A percentile compares a stretch with the other conserved stretches of the same genome.
phyloP scores from a whole-genome alignment of 1,140 invertebrate genomes.

The Phthorimaea operculella region DNA sequence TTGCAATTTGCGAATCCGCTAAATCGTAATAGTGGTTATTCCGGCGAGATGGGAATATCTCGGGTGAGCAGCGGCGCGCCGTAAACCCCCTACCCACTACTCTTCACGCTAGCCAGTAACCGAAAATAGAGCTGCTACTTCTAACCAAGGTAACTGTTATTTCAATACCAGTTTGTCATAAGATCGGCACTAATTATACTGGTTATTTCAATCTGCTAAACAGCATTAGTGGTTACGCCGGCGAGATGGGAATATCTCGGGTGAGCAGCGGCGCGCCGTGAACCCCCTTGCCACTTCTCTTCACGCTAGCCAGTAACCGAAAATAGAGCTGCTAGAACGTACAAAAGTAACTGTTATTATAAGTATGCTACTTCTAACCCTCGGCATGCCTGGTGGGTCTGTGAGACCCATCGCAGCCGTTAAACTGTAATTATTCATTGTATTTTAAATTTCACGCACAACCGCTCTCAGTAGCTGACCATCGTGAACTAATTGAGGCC shows the following conservation, averaged over 20 bases:
- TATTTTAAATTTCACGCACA: too few species aligned
- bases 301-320: background rate
- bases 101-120: background rate
- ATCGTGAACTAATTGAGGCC: too few species aligned
- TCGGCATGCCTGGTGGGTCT: too few species aligned
- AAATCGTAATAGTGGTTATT: slow-evolving; percentile 33
- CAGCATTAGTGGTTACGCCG: background rate
- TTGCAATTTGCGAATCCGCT: slow-evolving; percentile 29
- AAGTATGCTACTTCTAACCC: too few species aligned
- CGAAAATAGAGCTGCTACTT: background rate
- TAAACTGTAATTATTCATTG: too few species aligned
- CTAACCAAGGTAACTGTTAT: too few species aligned
- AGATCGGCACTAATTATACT: too few species aligned
- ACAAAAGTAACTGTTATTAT: too few species aligned
- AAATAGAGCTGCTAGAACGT: background rate
- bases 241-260: background rate
- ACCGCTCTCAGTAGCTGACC: too few species aligned
- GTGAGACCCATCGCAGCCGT: too few species aligned
- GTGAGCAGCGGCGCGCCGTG: slow-evolving; percentile 20
- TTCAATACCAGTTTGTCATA: too few species aligned
- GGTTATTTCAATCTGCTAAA: too few species aligned
- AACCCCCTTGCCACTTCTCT: slow-evolving; percentile 15
- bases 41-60: slow-evolving; percentile 35
- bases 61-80: slow-evolving; percentile 20
- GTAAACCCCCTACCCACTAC: slow-evolving; percentile 21